Conservation (phyloP, 2,797 vertebrate genomes). For the Benthosema pterotum region DNA sequence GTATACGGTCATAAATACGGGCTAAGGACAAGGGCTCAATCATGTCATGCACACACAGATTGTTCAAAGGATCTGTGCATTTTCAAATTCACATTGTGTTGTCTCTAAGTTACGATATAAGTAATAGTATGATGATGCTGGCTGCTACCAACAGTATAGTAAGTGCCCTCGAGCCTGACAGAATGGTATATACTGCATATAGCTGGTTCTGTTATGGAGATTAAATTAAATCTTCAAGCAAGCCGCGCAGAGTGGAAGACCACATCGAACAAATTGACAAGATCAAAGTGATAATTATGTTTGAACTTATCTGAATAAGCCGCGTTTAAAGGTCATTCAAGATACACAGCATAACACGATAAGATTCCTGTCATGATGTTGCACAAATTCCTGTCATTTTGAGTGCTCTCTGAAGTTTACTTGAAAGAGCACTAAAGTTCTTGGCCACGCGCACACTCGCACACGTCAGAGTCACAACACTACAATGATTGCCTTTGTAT, state of each 20-base stretch:
- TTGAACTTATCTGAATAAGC: slow-evolving; percentile 46
- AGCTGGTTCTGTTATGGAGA: slow-evolving; percentile 37
- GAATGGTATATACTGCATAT: slow-evolving; percentile 29
- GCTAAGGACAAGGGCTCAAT: too few relatives aligned
- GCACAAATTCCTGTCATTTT: slow-evolving; percentile 40
- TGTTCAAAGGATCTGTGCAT: slow-evolving; percentile 40
- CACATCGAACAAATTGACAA: slow-evolving; percentile 54
- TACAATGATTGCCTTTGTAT: slow-evolving; percentile 32
- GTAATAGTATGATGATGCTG: background rate
- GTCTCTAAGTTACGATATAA: slow-evolving; percentile 7
- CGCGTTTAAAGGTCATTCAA: slow-evolving; percentile 20
- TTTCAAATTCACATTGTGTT: slow-evolving; percentile 52
- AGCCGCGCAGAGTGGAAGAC: slow-evolving; percentile 25
- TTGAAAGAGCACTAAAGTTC: slow-evolving; percentile 39
- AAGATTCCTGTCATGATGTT: too few relatives aligned
- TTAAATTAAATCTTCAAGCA: slow-evolving; percentile 28
- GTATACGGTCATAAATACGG: slow-evolving; percentile 25
- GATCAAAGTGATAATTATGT: slow-evolving; percentile 41
- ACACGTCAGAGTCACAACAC: slow-evolving; percentile 4
- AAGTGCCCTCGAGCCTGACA: slow-evolving; percentile 15
- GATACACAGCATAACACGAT: slow-evolving; percentile 14
- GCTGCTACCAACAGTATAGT: too few relatives aligned
- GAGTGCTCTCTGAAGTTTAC: too few relatives aligned
- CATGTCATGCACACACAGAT: slow-evolving; percentile 9
- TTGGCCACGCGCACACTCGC: slow-evolving; percentile 30